These are phyloP conservation scores for Labeo rohita DNA, from an alignment of 2,113 vertebrate species.

Conservation along the genomic window DNA sequence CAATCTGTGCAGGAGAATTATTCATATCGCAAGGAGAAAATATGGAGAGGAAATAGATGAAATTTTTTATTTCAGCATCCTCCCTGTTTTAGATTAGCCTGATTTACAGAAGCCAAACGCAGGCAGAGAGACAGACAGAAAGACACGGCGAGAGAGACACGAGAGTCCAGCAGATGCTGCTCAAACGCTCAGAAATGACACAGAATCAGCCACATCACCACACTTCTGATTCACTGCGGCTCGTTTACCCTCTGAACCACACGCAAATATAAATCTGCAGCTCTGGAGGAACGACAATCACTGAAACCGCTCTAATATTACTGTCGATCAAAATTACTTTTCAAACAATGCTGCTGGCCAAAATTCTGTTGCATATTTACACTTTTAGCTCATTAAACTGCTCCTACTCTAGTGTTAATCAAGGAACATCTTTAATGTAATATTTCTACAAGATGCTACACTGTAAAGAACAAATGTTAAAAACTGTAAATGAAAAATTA, in stretches of 20 bases:
- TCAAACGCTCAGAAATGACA: neutral
- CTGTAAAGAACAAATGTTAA: too few relatives aligned
- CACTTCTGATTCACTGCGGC: too few relatives aligned
- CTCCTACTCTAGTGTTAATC: neutral
- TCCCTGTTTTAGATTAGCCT: constrained; percentile 41
- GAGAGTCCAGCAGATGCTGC: constrained; percentile 1
- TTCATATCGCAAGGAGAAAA: constrained; percentile 49
- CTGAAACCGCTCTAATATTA: too few relatives aligned
- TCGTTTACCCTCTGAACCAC: too few relatives aligned
- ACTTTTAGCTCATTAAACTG: neutral
- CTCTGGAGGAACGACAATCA: neutral
- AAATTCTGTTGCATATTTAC: too few relatives aligned
- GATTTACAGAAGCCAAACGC: constrained; percentile 30
- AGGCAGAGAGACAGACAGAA: neutral
- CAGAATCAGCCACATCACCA: neutral
- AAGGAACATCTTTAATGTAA: too few relatives aligned
- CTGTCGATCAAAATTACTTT: too few relatives aligned
- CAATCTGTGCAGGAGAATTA: constrained; percentile 38
- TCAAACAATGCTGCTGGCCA: too few relatives aligned
- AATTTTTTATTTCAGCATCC: constrained; percentile 48
- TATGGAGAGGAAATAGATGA: constrained; percentile 49
- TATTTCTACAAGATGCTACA: too few relatives aligned
- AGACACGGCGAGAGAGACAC: neutral
- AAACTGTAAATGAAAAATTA: too few relatives aligned
- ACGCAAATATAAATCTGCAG: too few relatives aligned